Percentiles rank a stretch among this genome's conserved stretches.
Conservation (phyloP, 2,888 invertebrate species). For the Phrixothrix hirtus region DNA sequence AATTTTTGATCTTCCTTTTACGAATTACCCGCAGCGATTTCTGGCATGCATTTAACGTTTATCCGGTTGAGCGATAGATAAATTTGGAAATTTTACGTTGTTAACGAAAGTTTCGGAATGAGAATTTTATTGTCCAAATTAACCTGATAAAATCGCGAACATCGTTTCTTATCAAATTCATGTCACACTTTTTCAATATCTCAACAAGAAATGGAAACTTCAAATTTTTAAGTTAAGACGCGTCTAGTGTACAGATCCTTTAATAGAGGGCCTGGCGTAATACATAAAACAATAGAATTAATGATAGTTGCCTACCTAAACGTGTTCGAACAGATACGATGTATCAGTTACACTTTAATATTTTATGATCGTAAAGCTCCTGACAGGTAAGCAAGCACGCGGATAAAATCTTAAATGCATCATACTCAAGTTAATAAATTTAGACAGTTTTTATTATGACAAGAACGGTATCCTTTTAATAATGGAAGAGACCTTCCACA, state of each 20-base stretch:
- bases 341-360: no score
- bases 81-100: conserved; percentile 38
- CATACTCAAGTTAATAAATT: background rate
- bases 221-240: no score
- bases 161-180: no score
- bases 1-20: conserved; percentile 46
- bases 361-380: background rate
- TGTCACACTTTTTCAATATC: no score
- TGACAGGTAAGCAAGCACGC: background rate
- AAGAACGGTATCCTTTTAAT: background rate
- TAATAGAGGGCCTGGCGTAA: no score
- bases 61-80: conserved; percentile 34
- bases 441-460: background rate
- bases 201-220: no score
- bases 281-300: no score
- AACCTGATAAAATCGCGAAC: background rate
- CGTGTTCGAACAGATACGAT: no score
- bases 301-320: no score
- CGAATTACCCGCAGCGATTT: conserved; percentile 27
- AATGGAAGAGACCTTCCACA: background rate
- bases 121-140: background rate
- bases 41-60: conserved; percentile 18
- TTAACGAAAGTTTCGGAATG: conserved; percentile 2
- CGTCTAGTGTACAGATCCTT: no score
- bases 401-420: background rate